phyloP scores from a whole-genome alignment of 2,888 invertebrate genomes.

The Xiphydria camelus region DNA sequence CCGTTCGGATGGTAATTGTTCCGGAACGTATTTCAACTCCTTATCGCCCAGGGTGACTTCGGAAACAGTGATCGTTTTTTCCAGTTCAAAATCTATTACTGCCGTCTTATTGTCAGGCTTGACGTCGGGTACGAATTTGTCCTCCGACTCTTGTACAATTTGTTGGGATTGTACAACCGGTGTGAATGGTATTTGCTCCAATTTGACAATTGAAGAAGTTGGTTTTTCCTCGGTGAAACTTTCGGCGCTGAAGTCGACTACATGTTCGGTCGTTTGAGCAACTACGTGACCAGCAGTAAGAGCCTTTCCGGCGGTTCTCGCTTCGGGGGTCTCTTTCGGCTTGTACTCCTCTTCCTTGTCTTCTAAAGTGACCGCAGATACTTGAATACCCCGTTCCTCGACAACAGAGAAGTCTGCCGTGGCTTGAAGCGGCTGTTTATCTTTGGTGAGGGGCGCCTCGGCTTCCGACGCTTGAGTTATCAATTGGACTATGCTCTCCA shows the following conservation, averaged over 20 bases:
- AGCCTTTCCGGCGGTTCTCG: conserved; percentile 36
- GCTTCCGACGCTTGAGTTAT: conserved; percentile 64
- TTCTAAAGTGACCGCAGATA: conserved; percentile 49
- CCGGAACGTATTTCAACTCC: conserved; percentile 49
- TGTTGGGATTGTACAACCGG: conserved; percentile 61
- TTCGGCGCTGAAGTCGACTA: conserved; percentile 51
- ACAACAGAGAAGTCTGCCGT: conserved; percentile 42
- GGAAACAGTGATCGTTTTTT: conserved; percentile 58
- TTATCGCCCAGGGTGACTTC: conserved; percentile 60
- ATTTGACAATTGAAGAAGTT: conserved; percentile 42
- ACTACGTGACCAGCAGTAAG: conserved; percentile 39
- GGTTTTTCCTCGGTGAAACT: conserved; percentile 41
- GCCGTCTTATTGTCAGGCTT: conserved; percentile 55
- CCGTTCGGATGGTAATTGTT: conserved; percentile 33
- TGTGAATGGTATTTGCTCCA: conserved; percentile 54
- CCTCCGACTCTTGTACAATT: conserved; percentile 61
- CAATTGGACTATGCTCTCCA: conserved; percentile 62
- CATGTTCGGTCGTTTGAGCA: conserved; percentile 49
- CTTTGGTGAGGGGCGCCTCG: conserved; percentile 57
- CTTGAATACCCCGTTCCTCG: conserved; percentile 44
- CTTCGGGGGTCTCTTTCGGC: conserved; percentile 52
- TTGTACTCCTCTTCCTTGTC: conserved; percentile 60
- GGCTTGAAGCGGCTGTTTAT: conserved; percentile 51
- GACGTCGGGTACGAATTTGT: conserved; percentile 45
- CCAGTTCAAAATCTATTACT: conserved; percentile 60